Evolutionary conservation across 2,888 invertebrate species (phyloP).

Genomic region (Hydrotaea diabolus): DNA sequence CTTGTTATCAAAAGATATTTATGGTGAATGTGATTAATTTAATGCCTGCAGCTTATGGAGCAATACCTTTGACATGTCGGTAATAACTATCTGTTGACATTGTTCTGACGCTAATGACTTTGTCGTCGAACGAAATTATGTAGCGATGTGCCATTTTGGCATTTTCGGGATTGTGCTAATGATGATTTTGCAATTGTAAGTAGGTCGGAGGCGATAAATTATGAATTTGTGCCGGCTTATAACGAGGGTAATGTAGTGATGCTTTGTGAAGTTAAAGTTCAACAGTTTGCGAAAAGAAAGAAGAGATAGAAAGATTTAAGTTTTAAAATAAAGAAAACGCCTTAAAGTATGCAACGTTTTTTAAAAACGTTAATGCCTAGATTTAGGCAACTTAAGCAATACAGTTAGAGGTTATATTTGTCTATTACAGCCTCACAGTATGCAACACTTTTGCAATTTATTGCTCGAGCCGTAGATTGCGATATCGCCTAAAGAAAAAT

Average conservation of each 20-base stretch:
- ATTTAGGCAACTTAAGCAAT: too few species aligned
- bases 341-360: too few species aligned
- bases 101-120: conserved; percentile 8
- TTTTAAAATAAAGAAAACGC: too few species aligned
- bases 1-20: background rate
- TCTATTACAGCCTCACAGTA: too few species aligned
- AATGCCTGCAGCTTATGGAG: conserved; percentile 1
- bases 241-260: background rate
- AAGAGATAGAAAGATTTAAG: too few species aligned
- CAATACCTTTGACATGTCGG: conserved; percentile 9
- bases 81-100: conserved; percentile 14
- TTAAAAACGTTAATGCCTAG: too few species aligned
- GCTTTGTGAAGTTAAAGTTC: too few species aligned
- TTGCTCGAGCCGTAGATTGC: too few species aligned
- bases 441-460: too few species aligned
- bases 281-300: too few species aligned
- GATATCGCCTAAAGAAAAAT: too few species aligned
- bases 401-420: too few species aligned
- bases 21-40: conserved; percentile 23
- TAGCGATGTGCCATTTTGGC: background rate
- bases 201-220: background rate
- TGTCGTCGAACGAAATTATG: background rate
- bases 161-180: background rate
- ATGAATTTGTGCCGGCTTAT: background rate
- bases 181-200: background rate